Conservation (phyloP, 2,888 invertebrate species). For the Halocaridina rubra region DNA sequence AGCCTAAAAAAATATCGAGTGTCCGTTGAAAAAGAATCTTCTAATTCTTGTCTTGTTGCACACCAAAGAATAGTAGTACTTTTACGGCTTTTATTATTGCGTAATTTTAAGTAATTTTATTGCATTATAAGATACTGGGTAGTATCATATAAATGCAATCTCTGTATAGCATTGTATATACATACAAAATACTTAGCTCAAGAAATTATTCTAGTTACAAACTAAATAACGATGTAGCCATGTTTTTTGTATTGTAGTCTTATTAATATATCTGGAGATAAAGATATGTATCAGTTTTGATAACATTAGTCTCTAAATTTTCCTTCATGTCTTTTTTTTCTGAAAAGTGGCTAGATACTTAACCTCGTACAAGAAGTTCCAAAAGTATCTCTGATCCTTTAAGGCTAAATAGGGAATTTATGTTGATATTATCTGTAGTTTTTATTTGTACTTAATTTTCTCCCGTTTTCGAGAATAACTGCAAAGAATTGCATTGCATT, state of each 20-base stretch:
- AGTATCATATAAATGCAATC: constrained; percentile 47
- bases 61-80: constrained; percentile 31
- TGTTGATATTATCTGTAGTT: not conserved
- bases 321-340: not conserved
- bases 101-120: not conserved
- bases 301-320: not conserved
- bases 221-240: not conserved
- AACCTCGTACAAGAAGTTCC: not conserved
- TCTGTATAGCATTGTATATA: not conserved
- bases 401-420: not conserved
- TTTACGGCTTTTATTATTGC: not conserved
- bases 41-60: not conserved
- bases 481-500: not conserved
- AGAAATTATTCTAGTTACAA: not conserved
- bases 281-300: not conserved
- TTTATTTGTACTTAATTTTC: too few species aligned
- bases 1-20: not conserved
- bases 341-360: not conserved
- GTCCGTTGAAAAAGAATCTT: not conserved
- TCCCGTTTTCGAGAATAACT: not conserved
- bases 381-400: not conserved
- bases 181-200: not conserved
- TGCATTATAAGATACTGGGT: constrained; percentile 37
- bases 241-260: not conserved
- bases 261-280: not conserved